Evolutionary conservation across 2,113 vertebrate genomes (phyloP), one percentile per base, ranked within the genome.

Genomic region (Pampusana beccarii): DNA sequence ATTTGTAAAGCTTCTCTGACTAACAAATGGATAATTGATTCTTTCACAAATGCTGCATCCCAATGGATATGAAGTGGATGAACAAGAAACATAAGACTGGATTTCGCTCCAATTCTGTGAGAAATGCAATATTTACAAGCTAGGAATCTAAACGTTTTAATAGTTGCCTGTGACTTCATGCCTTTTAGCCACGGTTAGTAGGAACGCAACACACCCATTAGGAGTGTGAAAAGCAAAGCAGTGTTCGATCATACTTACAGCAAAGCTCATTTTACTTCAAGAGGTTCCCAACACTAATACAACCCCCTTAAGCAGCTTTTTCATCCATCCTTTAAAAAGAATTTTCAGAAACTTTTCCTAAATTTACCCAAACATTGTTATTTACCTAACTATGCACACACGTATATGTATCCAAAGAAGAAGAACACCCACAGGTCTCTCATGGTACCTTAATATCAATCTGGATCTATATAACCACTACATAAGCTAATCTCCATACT

Each of bases 21-120:
- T 98, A 98, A 98, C 98, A 98, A 98, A 98, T 98, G 98, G 98
- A 98, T 98, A 98, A 98, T 98, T 98, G 98, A 98, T 98, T 98
- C 97, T 96, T 98, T 97, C 97, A 97, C 95, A 98, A 98, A 98
- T 98, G 97, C 96, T 97, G 95, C 97, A 98, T 98, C 98, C 98
- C 98, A 89, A 81, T 33, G 97, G 98, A 97, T 96, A 94, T 56
- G 53, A 92, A 95, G 89, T 72, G 65, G 96, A 96, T 95, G 97
- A 97, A 97, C 96, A 97, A 75, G 95, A 97, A 97, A 96, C 79
- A 25, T 72, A 96, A 96, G 95, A 85, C 90, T 70, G 80, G 89
- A 94, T 96, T 97, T 93, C 88, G 74, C 78, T 97, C 75, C 79
- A 70, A 11, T 90, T 93, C 90, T 66, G 81, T 85, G 73, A 69